Conservation (phyloP, 2,113 vertebrate species). For the Nothoprocta perdicaria region DNA sequence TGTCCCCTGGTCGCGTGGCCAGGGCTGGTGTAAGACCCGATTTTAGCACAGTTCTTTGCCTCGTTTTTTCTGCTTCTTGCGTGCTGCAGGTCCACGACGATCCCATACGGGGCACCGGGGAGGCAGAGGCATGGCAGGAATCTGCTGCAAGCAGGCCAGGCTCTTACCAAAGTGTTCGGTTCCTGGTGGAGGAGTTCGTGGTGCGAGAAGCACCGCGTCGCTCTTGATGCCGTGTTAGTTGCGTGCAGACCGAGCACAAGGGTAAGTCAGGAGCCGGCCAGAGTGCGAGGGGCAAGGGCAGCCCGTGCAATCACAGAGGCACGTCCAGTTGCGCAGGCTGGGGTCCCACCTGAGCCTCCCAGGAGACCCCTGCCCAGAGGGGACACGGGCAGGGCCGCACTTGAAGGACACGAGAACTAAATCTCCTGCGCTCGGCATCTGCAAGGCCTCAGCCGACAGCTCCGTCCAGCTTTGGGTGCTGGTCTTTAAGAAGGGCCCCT, state of each 20-base stretch:
- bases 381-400: background rate
- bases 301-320: background rate
- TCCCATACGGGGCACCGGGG: background rate
- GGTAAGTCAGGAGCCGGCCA: background rate
- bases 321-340: background rate
- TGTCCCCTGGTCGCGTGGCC: background rate
- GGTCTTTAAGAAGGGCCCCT: background rate
- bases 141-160: background rate
- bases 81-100: background rate
- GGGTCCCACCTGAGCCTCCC: background rate
- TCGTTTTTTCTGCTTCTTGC: background rate
- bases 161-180: background rate
- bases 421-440: background rate
- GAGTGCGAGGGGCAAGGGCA: background rate
- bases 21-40: background rate
- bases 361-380: background rate
- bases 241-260: background rate
- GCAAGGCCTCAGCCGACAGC: background rate
- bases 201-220: background rate
- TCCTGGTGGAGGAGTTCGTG: background rate
- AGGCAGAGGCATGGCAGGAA: background rate
- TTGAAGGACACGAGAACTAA: background rate
- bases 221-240: background rate
- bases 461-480: background rate
- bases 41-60: background rate